A percentile compares a stretch with the other conserved stretches of the same genome.
These are phyloP conservation scores for Cheilinus undulatus DNA, from an alignment of 2,113 vertebrate species.

Conservation along the genomic window DNA sequence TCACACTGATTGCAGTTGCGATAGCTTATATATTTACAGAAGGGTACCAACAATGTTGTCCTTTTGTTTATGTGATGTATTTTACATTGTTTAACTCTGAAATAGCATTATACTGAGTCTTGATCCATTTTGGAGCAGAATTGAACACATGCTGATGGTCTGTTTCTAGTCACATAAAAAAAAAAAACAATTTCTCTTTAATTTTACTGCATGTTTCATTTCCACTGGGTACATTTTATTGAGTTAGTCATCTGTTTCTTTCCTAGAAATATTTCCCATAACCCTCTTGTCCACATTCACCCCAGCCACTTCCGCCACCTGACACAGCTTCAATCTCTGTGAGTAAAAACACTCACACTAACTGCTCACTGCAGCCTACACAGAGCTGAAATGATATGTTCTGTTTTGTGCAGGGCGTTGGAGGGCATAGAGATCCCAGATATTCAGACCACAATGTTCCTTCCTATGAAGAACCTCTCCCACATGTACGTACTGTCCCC, in stretches of 20 bases:
- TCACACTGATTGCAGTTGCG: too few relatives aligned
- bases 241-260: conserved; percentile 21
- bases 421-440: conserved; percentile 86
- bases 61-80: too few relatives aligned
- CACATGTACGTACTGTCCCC: conserved; percentile 78
- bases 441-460: conserved; percentile 85
- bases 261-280: conserved; percentile 87
- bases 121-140: too few relatives aligned
- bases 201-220: background rate
- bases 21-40: too few relatives aligned
- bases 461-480: conserved; percentile 85
- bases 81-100: too few relatives aligned
- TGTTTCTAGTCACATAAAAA: too few relatives aligned
- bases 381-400: background rate
- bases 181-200: background rate
- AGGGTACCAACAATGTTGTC: too few relatives aligned
- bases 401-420: conserved; percentile 80
- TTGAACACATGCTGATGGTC: too few relatives aligned
- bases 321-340: conserved; percentile 86
- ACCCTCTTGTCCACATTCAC: conserved; percentile 81
- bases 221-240: background rate
- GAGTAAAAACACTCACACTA: conserved; percentile 61
- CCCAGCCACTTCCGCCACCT: conserved; percentile 80
- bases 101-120: too few relatives aligned
- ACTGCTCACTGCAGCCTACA: background rate